These are phyloP conservation scores for Cepaea hortensis DNA, from an alignment of 2,888 invertebrate genomes.

Conservation along the genomic window DNA sequence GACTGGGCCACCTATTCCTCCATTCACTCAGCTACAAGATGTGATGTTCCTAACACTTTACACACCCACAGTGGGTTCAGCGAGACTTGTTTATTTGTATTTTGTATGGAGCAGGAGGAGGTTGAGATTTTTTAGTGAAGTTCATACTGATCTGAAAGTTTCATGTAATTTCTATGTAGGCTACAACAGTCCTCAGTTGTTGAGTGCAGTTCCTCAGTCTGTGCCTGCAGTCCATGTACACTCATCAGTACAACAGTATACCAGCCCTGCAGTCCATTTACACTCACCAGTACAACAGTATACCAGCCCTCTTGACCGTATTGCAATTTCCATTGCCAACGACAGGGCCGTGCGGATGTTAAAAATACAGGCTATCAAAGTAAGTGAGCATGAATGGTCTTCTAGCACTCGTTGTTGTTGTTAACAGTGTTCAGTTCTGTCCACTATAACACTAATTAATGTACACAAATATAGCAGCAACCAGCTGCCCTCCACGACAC, in stretches of 20 bases:
- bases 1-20: too few relatives aligned
- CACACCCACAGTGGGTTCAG: too few relatives aligned
- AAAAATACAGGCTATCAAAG: constrained; percentile 70
- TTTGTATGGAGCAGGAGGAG: neutral
- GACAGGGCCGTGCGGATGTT: constrained; percentile 70
- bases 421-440: neutral
- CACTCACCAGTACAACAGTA: constrained; percentile 6
- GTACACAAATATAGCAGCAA: too few relatives aligned
- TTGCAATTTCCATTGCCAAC: constrained; percentile 68
- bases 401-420: neutral
- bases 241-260: constrained; percentile 8
- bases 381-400: neutral
- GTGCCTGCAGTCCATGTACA: neutral
- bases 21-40: too few relatives aligned
- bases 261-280: constrained; percentile 1
- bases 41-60: too few relatives aligned
- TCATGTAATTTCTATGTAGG: constrained; percentile 12
- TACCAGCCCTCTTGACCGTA: constrained; percentile 55
- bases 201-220: neutral
- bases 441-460: neutral
- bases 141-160: neutral
- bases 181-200: constrained; percentile 25
- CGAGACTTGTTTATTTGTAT: too few relatives aligned
- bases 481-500: too few relatives aligned
- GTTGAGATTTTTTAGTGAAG: neutral